Evolutionary conservation across 23 tunicate genomes (phyloP).

Genomic region (Halocynthia aurantium): DNA sequence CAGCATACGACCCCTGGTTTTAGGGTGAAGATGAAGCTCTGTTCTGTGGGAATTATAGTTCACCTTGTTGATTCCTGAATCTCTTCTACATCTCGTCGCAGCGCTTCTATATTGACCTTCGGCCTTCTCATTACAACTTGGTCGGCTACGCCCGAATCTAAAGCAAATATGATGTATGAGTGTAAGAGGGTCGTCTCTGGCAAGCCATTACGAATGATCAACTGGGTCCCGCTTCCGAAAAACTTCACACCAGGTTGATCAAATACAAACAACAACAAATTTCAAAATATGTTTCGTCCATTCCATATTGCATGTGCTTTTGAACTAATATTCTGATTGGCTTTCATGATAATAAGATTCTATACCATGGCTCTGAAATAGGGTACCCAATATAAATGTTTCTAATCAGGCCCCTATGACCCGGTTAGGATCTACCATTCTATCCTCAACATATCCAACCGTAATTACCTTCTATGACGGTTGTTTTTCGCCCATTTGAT

Average conservation of each 20-base stretch:
- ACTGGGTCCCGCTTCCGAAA: background rate
- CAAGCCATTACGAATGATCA: background rate
- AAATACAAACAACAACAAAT: no score
- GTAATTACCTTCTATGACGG: background rate
- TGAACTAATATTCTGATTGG: no score
- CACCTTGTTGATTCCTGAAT: background rate
- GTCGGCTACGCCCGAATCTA: background rate
- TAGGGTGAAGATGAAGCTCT: background rate
- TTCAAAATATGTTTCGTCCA: no score
- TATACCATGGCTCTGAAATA: no score
- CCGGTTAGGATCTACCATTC: no score
- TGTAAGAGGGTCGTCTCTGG: background rate
- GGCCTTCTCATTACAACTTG: slow-evolving; percentile 4
- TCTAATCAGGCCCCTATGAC: no score
- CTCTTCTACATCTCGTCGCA: background rate
- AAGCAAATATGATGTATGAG: background rate
- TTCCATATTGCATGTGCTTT: no score
- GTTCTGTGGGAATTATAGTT: background rate
- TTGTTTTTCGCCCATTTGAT: background rate
- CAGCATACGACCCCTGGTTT: background rate
- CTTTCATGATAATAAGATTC: no score
- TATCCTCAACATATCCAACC: background rate
- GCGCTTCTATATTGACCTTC: background rate
- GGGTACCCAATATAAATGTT: no score
- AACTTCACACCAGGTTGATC: no score